These are phyloP conservation scores for Axinella damicornis DNA, from an alignment of 37 sponge, comb jelly and placozoan genomes.

Conservation along the genomic window DNA sequence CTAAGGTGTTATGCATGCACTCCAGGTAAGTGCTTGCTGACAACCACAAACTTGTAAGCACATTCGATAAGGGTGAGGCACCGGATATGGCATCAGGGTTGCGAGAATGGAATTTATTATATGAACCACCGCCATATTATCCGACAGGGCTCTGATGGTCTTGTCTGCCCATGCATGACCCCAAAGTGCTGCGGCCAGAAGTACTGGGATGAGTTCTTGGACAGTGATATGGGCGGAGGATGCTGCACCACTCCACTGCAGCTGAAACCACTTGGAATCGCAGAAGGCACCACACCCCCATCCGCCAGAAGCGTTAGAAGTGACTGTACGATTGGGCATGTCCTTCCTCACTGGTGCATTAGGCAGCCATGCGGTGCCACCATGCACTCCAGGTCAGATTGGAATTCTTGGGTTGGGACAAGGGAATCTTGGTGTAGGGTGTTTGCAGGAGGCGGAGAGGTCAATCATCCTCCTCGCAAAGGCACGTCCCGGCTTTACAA, in stretches of 20 bases:
- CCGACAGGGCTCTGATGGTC: background rate
- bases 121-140: background rate
- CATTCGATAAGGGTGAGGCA: background rate
- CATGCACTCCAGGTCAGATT: conserved; percentile 19
- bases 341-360: background rate
- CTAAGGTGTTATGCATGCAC: conserved; percentile 8
- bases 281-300: conserved; percentile 30
- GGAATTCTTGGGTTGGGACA: conserved; percentile 17
- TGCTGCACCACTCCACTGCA: background rate
- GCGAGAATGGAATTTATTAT: background rate
- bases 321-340: background rate
- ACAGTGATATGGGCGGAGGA: background rate
- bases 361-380: conserved; percentile 8
- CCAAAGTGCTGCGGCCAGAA: conserved; percentile 16
- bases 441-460: background rate
- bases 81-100: background rate
- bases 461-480: conserved; percentile 22
- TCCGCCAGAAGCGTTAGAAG: background rate
- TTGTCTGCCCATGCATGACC: background rate
- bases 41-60: background rate
- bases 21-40: background rate
- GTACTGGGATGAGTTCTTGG: conserved; percentile 18
- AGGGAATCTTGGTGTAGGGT: background rate
- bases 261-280: background rate
- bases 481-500: background rate